phyloP scores from a whole-genome alignment of 2,113 vertebrate genomes.

The Calidris pugnax region DNA sequence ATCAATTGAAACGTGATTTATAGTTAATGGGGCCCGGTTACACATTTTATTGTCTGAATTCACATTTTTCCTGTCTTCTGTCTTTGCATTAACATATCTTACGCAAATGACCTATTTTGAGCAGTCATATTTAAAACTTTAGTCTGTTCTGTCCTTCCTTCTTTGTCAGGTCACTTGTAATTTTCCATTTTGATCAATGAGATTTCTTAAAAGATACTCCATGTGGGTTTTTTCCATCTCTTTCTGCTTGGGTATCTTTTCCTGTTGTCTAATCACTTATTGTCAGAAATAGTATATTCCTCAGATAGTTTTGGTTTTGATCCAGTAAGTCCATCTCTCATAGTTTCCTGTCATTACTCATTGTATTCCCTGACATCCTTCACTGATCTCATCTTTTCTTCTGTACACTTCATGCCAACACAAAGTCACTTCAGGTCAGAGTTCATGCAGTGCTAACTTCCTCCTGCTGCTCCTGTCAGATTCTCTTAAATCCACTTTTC shows the following conservation, averaged over 20 bases:
- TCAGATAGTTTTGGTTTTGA: constrained; percentile 25
- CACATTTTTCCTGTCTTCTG: neutral
- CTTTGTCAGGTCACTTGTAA: neutral
- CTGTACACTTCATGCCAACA: neutral
- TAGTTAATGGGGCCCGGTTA: constrained; percentile 4
- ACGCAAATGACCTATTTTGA: neutral
- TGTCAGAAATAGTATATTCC: constrained; percentile 2
- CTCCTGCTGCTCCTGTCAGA: constrained; percentile 21
- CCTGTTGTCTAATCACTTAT: neutral
- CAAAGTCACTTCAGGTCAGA: constrained; percentile 41
- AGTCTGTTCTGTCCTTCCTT: neutral
- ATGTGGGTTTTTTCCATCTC: neutral
- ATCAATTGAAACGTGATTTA: neutral
- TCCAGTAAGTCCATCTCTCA: constrained; percentile 2
- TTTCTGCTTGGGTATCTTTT: neutral
- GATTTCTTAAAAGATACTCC: neutral
- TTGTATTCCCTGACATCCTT: neutral
- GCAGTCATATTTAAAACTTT: neutral
- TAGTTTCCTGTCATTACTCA: constrained; percentile 35
- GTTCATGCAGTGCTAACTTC: constrained; percentile 20
- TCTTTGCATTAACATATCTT: neutral
- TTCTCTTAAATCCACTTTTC: constrained; percentile 31
- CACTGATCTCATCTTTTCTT: constrained; percentile 56
- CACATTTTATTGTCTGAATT: constrained; percentile 7
- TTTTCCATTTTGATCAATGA: neutral